Percentiles rank a stretch among this genome's conserved stretches.
phyloP scores from a whole-genome alignment of 2,888 invertebrate species.

The Cosmia trapezina region DNA sequence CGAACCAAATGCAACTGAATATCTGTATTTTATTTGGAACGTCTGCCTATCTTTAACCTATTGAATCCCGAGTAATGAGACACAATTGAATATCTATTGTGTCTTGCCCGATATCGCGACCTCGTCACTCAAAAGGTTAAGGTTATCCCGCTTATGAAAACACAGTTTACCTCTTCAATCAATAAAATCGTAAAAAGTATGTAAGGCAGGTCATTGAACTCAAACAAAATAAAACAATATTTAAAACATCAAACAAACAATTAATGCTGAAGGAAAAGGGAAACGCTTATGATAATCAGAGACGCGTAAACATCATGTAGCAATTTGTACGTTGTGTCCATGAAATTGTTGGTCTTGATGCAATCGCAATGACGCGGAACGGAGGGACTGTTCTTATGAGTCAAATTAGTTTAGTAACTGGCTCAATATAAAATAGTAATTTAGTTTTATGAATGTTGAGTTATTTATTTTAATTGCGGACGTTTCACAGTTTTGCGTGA shows the following conservation, averaged over 20 bases:
- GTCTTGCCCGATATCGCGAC: no score
- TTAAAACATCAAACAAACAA: slow-evolving; percentile 23
- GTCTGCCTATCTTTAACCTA: neutral
- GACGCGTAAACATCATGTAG: slow-evolving; percentile 61
- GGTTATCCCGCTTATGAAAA: no score
- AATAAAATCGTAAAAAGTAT: neutral
- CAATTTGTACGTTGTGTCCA: slow-evolving; percentile 46
- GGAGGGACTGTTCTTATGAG: neutral
- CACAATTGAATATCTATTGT: no score
- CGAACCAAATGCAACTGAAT: neutral
- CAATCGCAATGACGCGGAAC: slow-evolving; percentile 34
- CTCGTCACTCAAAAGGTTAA: no score
- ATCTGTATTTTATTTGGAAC: neutral
- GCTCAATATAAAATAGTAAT: neutral
- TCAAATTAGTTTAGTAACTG: neutral
- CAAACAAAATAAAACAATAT: slow-evolving; percentile 1
- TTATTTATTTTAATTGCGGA: no score
- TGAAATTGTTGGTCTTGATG: slow-evolving; percentile 43
- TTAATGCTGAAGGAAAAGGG: slow-evolving; percentile 51
- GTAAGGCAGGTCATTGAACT: slow-evolving; percentile 14
- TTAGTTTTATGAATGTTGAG: no score
- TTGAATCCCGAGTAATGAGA: no score
- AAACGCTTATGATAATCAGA: slow-evolving; percentile 62
- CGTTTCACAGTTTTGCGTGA: no score
- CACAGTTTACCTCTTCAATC: neutral